Conservation (phyloP, 2,888 invertebrate genomes). For the Stenchaetothrips biformis region DNA sequence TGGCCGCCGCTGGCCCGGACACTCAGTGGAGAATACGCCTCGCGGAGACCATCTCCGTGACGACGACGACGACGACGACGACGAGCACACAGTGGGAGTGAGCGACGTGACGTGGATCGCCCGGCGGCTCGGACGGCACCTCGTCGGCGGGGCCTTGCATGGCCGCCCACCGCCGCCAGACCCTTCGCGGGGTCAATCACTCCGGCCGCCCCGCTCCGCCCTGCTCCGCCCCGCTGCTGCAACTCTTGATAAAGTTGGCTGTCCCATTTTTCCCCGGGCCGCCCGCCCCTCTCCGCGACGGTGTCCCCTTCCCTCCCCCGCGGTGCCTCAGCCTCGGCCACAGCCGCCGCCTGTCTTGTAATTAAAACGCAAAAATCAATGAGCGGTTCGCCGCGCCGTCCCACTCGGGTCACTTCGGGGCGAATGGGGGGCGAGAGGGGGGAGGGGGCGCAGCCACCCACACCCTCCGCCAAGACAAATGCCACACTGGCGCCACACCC, state of each 20-base stretch:
- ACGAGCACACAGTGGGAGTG: too few relatives aligned
- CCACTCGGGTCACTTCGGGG: not conserved
- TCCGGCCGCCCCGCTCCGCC: not conserved
- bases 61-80: too few relatives aligned
- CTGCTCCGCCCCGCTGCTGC: too few relatives aligned
- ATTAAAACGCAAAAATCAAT: constrained; percentile 24
- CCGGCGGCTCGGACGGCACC: too few relatives aligned
- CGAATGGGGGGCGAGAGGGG: not conserved
- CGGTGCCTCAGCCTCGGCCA: not conserved
- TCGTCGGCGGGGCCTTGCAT: too few relatives aligned
- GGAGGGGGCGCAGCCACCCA: not conserved
- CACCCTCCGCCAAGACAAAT: constrained; percentile 7
- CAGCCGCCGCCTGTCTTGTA: not conserved
- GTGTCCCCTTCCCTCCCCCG: not conserved
- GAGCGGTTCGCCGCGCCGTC: not conserved
- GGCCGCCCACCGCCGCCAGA: too few relatives aligned
- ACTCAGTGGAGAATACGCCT: not conserved
- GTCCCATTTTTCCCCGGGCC: too few relatives aligned
- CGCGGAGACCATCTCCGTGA: not conserved
- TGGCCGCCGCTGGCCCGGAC: not conserved
- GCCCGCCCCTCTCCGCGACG: too few relatives aligned
- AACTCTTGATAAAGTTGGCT: too few relatives aligned
- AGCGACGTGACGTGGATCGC: too few relatives aligned
- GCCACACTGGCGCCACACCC: constrained; percentile 1
- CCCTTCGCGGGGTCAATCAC: not conserved